These are phyloP conservation scores for Beris morrisii DNA, from an alignment of 2,888 invertebrate species.

Conservation along the genomic window DNA sequence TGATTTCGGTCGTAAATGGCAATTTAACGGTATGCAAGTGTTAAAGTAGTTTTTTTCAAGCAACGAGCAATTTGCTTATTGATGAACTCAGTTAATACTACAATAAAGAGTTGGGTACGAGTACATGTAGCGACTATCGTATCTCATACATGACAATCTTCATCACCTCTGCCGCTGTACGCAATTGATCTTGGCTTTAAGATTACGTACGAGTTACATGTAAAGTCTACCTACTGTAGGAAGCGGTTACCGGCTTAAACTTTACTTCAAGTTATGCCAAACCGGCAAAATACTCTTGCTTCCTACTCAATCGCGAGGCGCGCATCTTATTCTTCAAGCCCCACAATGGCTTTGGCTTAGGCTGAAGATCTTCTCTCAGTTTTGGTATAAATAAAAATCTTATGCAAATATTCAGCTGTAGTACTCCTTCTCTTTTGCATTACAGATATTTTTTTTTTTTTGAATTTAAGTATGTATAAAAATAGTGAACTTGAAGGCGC, in stretches of 20 bases:
- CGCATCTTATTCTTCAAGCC: no score
- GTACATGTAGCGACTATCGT: no score
- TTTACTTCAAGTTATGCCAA: no score
- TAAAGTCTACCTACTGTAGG: no score
- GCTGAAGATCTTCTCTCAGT: conserved; percentile 15
- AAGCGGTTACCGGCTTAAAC: no score
- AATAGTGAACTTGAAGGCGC: conserved; percentile 25
- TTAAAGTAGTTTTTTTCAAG: conserved; percentile 1
- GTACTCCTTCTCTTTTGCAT: no score
- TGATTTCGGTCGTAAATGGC: conserved; percentile 18
- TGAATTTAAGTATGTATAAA: background rate
- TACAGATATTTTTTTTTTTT: no score
- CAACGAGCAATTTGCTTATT: conserved; percentile 20
- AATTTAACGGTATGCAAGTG: conserved; percentile 23
- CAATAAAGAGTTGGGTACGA: no score
- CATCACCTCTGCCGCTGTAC: conserved; percentile 3
- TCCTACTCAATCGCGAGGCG: no score
- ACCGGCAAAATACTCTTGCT: no score
- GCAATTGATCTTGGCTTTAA: background rate
- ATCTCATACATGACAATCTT: background rate
- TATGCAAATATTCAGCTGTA: conserved; percentile 19
- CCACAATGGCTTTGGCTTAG: no score
- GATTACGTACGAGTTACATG: no score
- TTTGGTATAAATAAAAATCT: conserved; percentile 32
- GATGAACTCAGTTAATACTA: conserved; percentile 18